These are phyloP conservation scores for Gasterosteus nipponicus DNA, from an alignment of 2,113 vertebrate species.

Conservation along the genomic window DNA sequence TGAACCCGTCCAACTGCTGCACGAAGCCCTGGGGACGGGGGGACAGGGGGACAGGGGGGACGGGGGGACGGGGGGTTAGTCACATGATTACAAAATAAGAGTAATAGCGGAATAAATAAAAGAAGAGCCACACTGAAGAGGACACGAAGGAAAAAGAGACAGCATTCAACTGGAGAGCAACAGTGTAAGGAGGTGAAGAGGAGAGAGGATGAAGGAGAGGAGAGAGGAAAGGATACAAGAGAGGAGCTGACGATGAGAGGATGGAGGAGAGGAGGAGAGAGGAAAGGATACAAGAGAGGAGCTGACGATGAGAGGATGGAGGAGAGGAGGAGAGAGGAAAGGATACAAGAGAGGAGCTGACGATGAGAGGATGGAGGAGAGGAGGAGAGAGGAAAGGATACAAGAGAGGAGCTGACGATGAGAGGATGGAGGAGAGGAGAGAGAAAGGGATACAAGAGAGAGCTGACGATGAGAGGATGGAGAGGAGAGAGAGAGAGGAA, in stretches of 20 bases:
- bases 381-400: too few species aligned
- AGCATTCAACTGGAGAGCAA: slow-evolving; percentile 9
- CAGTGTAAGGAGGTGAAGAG: neutral
- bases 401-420: neutral
- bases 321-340: neutral
- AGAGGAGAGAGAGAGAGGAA: too few species aligned
- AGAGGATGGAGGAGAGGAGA: too few species aligned
- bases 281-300: slow-evolving; percentile 3
- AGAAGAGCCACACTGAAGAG: slow-evolving; percentile 7
- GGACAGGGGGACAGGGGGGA: neutral
- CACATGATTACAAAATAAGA: neutral
- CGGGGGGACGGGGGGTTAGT: slow-evolving; percentile 6
- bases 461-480: too few species aligned
- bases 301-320: slow-evolving; percentile 8
- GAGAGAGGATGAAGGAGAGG: neutral
- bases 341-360: too few species aligned
- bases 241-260: neutral
- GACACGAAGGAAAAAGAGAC: neutral
- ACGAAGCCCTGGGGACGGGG: slow-evolving; percentile 86
- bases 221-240: slow-evolving; percentile 1
- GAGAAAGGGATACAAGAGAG: too few species aligned
- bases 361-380: too few species aligned
- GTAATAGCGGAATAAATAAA: neutral
- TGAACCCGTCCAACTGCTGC: slow-evolving; percentile 95
- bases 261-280: too few species aligned